A percentile compares a stretch with the other conserved stretches of the same genome.
Evolutionary conservation across 2,888 invertebrate species (phyloP).

Genomic region (Heliconius ethilla): DNA sequence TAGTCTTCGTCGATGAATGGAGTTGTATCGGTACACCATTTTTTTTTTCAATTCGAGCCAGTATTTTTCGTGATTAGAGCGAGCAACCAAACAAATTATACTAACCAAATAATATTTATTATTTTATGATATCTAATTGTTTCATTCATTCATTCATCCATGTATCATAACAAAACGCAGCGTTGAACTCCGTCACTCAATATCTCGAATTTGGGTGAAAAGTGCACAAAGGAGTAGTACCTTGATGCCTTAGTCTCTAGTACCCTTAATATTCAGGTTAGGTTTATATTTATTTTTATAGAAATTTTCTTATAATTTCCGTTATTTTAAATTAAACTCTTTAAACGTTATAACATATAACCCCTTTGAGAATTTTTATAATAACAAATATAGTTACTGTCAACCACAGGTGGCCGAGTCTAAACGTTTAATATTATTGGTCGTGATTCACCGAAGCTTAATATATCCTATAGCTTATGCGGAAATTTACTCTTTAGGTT

Average conservation of each 20-base stretch:
- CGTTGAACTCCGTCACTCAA: no score
- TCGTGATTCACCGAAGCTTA: background rate
- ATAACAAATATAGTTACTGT: constrained; percentile 18
- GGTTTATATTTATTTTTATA: background rate
- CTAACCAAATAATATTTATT: background rate
- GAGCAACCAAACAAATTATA: background rate
- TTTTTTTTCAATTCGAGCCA: background rate
- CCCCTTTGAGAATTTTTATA: background rate
- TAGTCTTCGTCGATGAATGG: no score
- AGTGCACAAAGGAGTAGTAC: background rate
- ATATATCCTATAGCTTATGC: background rate
- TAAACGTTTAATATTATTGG: constrained; percentile 8
- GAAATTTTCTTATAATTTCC: no score
- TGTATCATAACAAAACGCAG: no score
- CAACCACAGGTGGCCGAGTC: constrained; percentile 18
- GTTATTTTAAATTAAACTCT: background rate
- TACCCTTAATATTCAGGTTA: background rate
- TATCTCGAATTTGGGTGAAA: background rate
- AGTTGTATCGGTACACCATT: no score
- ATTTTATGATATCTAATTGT: no score
- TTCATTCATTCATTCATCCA: no score
- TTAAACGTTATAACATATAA: background rate
- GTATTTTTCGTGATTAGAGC: background rate
- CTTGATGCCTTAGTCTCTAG: background rate
- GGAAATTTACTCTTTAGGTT: background rate